These are phyloP conservation scores for Panthera uncia DNA, from an alignment of 2,113 vertebrate species.

Conservation along the genomic window DNA sequence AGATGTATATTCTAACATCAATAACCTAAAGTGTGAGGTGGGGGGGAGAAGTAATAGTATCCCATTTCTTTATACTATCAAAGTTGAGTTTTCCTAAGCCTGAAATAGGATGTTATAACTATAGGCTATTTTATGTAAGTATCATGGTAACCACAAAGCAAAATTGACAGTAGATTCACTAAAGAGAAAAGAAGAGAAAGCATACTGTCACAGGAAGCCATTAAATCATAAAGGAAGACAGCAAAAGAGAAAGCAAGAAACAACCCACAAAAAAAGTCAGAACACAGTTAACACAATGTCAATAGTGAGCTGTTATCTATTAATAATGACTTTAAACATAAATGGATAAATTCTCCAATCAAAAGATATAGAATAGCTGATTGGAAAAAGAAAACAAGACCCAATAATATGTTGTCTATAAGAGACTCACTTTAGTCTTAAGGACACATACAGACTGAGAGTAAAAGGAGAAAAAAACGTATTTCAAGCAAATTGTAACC, in stretches of 20 bases:
- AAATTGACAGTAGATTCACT: background rate
- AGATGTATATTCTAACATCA: background rate
- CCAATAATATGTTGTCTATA: background rate
- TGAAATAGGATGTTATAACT: background rate
- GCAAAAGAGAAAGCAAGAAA: background rate
- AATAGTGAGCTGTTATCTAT: background rate
- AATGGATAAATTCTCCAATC: background rate
- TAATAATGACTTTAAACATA: background rate
- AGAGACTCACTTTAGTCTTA: background rate
- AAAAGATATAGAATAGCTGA: background rate
- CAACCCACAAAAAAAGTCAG: background rate
- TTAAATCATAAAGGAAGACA: background rate
- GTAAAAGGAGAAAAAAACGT: background rate
- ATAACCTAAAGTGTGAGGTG: background rate
- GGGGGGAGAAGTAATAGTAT: background rate
- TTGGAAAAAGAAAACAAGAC: background rate
- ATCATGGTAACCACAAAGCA: background rate
- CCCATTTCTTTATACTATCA: background rate
- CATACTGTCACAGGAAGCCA: background rate
- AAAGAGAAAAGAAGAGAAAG: background rate
- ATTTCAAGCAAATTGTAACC: background rate
- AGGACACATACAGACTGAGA: background rate
- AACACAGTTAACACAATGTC: background rate
- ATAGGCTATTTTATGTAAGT: background rate
- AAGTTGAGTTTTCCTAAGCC: background rate